Percentiles rank a stretch among this genome's conserved stretches.
Evolutionary conservation across 1,140 invertebrate genomes (phyloP).

Genomic region (Procambarus clarkii): DNA sequence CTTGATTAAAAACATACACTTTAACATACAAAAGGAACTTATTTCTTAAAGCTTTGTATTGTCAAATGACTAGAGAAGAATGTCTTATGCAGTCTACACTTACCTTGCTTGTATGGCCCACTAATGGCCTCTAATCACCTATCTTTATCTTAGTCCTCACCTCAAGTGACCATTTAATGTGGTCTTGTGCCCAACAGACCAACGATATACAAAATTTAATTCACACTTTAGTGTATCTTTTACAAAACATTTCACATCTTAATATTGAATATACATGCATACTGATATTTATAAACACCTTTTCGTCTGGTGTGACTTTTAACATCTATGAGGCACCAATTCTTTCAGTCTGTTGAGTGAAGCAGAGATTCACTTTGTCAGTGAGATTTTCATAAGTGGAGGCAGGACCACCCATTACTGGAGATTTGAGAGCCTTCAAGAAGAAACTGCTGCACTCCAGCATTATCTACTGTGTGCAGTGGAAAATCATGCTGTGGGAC

Average conservation of each 20-base stretch:
- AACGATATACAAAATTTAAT: not conserved
- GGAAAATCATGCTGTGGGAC: conserved; percentile 58
- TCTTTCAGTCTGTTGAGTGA: not conserved
- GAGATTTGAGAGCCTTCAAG: conserved; percentile 69
- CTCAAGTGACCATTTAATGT: not conserved
- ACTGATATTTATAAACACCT: not conserved
- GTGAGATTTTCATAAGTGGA: conserved; percentile 26
- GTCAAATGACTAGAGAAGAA: conserved; percentile 47
- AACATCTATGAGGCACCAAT: conserved; percentile 3
- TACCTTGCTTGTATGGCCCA: not conserved
- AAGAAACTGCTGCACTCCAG: conserved; percentile 67
- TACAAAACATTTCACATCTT: too few species aligned
- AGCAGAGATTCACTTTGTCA: not conserved
- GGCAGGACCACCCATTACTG: conserved; percentile 54
- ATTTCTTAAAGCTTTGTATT: conserved; percentile 46
- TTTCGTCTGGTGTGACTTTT: not conserved
- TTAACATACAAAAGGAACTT: conserved; percentile 21
- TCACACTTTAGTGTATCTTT: too few species aligned
- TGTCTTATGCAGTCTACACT: not conserved
- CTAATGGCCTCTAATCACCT: not conserved
- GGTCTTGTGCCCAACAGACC: not conserved
- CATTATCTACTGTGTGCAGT: conserved; percentile 47
- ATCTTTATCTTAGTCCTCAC: not conserved
- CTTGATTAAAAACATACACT: not conserved
- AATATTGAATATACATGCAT: not conserved